These are phyloP conservation scores for Orthosia incerta DNA, from an alignment of 2,888 invertebrate species.

Conservation along the genomic window DNA sequence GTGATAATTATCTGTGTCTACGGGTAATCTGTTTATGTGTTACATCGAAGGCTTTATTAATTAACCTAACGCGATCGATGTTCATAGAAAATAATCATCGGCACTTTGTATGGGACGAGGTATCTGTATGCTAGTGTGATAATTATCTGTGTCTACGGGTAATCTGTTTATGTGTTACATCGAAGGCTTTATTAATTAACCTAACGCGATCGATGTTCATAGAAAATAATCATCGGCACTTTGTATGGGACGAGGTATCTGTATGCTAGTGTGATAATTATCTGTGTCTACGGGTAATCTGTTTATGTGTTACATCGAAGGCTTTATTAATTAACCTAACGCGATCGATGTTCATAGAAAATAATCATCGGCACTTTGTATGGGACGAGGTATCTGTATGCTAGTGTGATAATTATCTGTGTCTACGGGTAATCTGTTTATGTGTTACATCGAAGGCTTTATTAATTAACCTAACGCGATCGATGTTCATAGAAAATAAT, in stretches of 20 bases:
- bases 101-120: no score
- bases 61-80: slow-evolving; percentile 2
- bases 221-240: no score
- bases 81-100: no score
- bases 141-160: neutral
- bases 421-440: slow-evolving; percentile 25
- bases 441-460: slow-evolving; percentile 14
- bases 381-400: no score
- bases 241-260: no score
- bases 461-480: slow-evolving; percentile 30
- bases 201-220: no score
- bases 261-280: no score
- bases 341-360: no score
- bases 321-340: slow-evolving; percentile 32
- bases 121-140: no score
- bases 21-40: slow-evolving; percentile 30
- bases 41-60: slow-evolving; percentile 31
- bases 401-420: no score
- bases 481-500: no score
- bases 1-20: neutral
- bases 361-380: no score
- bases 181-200: slow-evolving; percentile 36
- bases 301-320: slow-evolving; percentile 22
- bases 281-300: slow-evolving; percentile 11
- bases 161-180: slow-evolving; percentile 33